These are phyloP conservation scores for Epistrophe eligans DNA, from an alignment of 2,888 invertebrate species.

Conservation along the genomic window DNA sequence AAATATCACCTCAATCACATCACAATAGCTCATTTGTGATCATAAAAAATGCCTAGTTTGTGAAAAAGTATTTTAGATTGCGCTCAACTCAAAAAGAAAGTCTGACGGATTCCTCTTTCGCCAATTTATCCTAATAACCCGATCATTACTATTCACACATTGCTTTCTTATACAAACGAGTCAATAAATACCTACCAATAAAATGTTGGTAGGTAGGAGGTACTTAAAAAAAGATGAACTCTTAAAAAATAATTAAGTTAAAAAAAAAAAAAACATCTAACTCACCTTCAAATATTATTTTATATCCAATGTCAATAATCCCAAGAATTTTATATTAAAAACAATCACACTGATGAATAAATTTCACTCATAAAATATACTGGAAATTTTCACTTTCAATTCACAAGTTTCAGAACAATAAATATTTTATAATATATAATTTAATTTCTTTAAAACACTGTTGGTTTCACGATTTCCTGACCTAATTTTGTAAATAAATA, in stretches of 20 bases:
- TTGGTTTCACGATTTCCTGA: constrained; percentile 24
- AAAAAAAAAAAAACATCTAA: background rate
- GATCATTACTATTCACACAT: too few species aligned
- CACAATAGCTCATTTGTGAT: too few species aligned
- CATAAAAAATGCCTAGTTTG: too few species aligned
- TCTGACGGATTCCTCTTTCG: too few species aligned
- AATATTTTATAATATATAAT: background rate
- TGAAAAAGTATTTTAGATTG: too few species aligned
- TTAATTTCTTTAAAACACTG: background rate
- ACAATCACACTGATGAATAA: background rate
- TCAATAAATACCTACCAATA: too few species aligned
- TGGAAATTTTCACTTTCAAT: background rate
- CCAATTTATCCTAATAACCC: too few species aligned
- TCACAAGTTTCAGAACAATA: background rate
- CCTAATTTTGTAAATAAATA: constrained; percentile 27
- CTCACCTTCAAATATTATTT: constrained; percentile 10
- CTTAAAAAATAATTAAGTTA: background rate
- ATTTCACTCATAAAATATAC: background rate
- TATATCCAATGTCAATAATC: constrained; percentile 13
- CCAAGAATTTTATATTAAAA: background rate
- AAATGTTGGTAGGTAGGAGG: too few species aligned
- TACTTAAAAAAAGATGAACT: too few species aligned
- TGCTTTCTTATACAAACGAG: too few species aligned
- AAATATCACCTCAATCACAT: too few species aligned
- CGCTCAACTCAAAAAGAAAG: too few species aligned